Evolutionary conservation across 2,888 invertebrate genomes (phyloP).

Genomic region (Listrodromus nycthemerus): DNA sequence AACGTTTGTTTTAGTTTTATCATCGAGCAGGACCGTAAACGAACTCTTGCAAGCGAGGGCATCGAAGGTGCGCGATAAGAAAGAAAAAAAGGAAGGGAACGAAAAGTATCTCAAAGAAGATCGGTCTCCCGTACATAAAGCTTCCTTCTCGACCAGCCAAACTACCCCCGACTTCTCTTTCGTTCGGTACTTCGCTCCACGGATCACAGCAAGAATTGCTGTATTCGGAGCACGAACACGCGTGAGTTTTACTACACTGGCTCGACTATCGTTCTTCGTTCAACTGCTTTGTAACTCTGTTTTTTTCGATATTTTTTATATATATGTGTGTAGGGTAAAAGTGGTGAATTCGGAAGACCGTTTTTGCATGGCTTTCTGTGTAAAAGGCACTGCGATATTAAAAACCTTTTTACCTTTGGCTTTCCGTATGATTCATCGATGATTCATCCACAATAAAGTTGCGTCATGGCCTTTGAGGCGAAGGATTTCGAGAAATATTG

Average conservation of each 20-base stretch:
- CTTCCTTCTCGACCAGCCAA: not conserved
- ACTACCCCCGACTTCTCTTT: conserved; percentile 6
- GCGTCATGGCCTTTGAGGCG: too few species aligned
- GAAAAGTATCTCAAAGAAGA: not conserved
- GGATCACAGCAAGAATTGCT: conserved; percentile 1
- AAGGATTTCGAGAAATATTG: too few species aligned
- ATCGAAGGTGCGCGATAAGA: not conserved
- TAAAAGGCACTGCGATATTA: too few species aligned
- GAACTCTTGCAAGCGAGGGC: not conserved
- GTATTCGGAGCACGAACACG: conserved; percentile 19
- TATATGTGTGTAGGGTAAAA: not conserved
- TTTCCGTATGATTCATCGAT: too few species aligned
- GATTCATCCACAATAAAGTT: too few species aligned
- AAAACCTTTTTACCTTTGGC: too few species aligned
- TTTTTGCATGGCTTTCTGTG: too few species aligned
- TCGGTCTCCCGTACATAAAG: not conserved
- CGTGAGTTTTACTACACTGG: conserved; percentile 24
- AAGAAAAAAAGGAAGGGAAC: not conserved
- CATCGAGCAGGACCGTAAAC: conserved; percentile 9
- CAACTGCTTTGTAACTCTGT: not conserved
- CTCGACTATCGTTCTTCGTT: not conserved
- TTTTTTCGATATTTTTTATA: not conserved
- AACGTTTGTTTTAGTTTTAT: conserved; percentile 49
- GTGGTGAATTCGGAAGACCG: not conserved
- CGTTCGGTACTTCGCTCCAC: not conserved